A percentile compares a stretch with the other conserved stretches of the same genome.
These are phyloP conservation scores for Chaetodon auriga DNA, from an alignment of 2,113 vertebrate genomes.

Conservation along the genomic window DNA sequence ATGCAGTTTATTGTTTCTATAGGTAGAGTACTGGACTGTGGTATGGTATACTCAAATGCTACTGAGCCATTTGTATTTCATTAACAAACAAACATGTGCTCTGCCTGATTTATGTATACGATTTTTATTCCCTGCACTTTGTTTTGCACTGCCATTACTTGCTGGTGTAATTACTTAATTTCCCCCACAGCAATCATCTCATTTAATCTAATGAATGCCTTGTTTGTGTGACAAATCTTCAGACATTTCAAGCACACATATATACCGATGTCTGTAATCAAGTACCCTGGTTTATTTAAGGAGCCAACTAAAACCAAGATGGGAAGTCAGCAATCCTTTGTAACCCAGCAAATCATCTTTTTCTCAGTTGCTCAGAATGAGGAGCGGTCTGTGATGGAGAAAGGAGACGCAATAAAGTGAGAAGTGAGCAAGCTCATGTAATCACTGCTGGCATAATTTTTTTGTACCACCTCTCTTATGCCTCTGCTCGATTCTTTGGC, in stretches of 20 bases:
- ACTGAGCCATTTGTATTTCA: background rate
- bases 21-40: background rate
- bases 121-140: background rate
- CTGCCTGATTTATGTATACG: background rate
- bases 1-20: background rate
- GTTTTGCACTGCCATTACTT: background rate
- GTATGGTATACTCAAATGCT: background rate
- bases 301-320: slow-evolving; percentile 13
- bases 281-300: background rate
- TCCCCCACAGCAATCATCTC: slow-evolving; percentile 7
- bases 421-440: slow-evolving; percentile 46
- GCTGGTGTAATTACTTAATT: slow-evolving; percentile 10
- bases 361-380: slow-evolving; percentile 33
- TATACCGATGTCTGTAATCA: background rate
- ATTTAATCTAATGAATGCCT: slow-evolving; percentile 13
- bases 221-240: slow-evolving; percentile 21
- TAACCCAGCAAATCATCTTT: slow-evolving; percentile 26
- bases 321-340: background rate
- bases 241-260: background rate
- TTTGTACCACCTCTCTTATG: slow-evolving; percentile 58
- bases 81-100: background rate
- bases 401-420: slow-evolving; percentile 47
- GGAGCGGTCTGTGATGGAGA: slow-evolving; percentile 24
- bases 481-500: slow-evolving; percentile 64
- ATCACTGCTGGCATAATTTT: slow-evolving; percentile 55